Evolutionary conservation across 2,113 vertebrate genomes (phyloP).

Genomic region (Equus quagga): DNA sequence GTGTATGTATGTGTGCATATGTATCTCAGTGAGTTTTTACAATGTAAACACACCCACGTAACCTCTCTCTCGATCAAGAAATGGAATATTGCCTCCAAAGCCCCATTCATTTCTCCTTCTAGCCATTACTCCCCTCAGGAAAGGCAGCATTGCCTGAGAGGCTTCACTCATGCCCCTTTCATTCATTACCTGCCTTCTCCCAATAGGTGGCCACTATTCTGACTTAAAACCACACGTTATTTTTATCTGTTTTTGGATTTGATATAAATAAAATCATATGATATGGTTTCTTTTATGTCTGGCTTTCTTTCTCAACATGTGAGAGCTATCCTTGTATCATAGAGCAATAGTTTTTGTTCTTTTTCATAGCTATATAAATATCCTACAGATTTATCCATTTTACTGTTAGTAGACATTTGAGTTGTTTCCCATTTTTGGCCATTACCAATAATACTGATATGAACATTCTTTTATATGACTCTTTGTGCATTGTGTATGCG

Average conservation of each 20-base stretch:
- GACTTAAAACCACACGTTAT: background rate
- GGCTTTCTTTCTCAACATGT: background rate
- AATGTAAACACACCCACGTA: rapidly evolving
- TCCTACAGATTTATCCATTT: rapidly evolving
- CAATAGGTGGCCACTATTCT: background rate
- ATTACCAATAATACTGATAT: rapidly evolving
- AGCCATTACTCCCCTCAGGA: background rate
- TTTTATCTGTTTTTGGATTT: background rate
- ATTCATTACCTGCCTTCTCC: background rate
- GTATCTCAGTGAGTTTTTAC: rapidly evolving
- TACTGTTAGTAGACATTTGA: background rate
- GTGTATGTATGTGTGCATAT: rapidly evolving
- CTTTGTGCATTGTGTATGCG: rapidly evolving
- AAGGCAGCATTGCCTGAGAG: rapidly evolving
- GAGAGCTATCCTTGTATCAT: rapidly evolving
- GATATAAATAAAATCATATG: background rate
- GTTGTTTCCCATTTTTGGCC: background rate
- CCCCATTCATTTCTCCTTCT: rapidly evolving
- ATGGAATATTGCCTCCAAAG: rapidly evolving
- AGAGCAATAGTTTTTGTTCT: background rate
- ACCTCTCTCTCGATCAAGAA: background rate
- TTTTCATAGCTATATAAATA: background rate
- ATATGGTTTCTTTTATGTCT: background rate
- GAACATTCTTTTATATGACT: rapidly evolving
- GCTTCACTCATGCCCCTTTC: rapidly evolving